These are phyloP conservation scores for Champsocephalus gunnari DNA, from an alignment of 2,797 vertebrate species.

Conservation along the genomic window DNA sequence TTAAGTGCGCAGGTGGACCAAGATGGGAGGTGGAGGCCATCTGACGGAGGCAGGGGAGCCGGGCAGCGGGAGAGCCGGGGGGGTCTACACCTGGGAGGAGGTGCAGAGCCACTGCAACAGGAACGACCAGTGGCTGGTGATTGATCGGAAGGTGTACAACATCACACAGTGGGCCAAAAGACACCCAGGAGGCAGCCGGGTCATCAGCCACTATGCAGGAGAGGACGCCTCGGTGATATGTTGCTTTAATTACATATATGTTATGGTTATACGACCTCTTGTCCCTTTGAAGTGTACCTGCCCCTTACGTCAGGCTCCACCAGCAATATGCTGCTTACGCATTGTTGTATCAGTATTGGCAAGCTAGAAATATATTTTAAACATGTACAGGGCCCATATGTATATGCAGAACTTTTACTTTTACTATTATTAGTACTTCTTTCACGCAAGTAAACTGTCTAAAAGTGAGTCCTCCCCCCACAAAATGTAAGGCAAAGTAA, in stretches of 20 bases:
- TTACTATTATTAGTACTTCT: background rate
- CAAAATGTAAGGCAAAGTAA: too few species aligned
- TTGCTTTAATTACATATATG: too few species aligned
- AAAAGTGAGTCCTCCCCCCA: background rate
- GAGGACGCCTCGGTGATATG: conserved; percentile 92
- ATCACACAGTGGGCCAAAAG: conserved; percentile 86
- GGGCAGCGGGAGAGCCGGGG: conserved; percentile 52
- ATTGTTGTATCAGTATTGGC: background rate
- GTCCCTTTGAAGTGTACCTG: background rate
- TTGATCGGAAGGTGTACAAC: conserved; percentile 92
- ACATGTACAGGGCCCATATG: background rate
- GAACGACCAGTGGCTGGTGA: conserved; percentile 90
- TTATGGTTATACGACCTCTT: background rate
- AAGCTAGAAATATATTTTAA: background rate
- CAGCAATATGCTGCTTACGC: background rate
- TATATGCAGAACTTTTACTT: background rate
- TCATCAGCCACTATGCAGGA: conserved; percentile 89
- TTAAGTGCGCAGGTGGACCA: conserved; percentile 44
- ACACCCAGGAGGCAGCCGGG: conserved; percentile 86
- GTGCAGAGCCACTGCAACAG: conserved; percentile 85
- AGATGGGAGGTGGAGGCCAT: conserved; percentile 70
- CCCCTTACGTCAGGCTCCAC: too few species aligned
- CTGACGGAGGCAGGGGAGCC: conserved; percentile 52
- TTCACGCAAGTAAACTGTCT: background rate
- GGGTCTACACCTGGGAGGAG: conserved; percentile 91